phyloP scores from a whole-genome alignment of 2,888 invertebrate species.

The Sylvicola fuscatus region DNA sequence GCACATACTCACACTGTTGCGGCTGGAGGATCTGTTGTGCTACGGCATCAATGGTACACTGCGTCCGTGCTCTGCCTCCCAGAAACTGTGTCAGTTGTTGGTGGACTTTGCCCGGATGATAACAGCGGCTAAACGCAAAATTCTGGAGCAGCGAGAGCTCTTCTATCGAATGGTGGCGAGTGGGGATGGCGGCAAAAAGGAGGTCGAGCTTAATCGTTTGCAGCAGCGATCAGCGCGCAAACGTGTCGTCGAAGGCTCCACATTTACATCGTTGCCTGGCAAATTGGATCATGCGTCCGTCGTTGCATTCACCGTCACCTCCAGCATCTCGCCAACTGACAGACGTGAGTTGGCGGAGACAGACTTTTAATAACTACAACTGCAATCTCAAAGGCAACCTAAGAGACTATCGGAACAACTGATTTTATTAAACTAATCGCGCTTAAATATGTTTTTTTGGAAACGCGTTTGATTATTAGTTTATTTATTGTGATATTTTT shows the following conservation, averaged over 20 bases:
- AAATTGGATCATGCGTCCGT: slow-evolving; percentile 78
- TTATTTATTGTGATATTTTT: no score
- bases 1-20: slow-evolving; percentile 49
- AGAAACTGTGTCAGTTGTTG: slow-evolving; percentile 45
- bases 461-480: no score
- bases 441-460: no score
- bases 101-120: slow-evolving; percentile 60
- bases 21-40: slow-evolving; percentile 53
- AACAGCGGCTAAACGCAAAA: slow-evolving; percentile 61
- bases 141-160: slow-evolving; percentile 61
- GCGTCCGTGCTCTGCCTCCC: slow-evolving; percentile 36
- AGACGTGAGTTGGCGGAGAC: no score
- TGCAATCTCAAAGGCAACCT: no score
- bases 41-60: slow-evolving; percentile 44
- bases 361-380: no score
- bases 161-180: slow-evolving; percentile 39
- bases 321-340: not conserved
- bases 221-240: slow-evolving; percentile 47
- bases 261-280: slow-evolving; percentile 49
- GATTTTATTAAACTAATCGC: no score
- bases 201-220: slow-evolving; percentile 35
- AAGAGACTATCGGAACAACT: no score
- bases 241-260: slow-evolving; percentile 49
- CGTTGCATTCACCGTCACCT: slow-evolving; percentile 55
- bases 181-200: slow-evolving; percentile 26